Evolutionary conservation across 2,797 vertebrate species (phyloP).

Genomic region (Fringilla coelebs): DNA sequence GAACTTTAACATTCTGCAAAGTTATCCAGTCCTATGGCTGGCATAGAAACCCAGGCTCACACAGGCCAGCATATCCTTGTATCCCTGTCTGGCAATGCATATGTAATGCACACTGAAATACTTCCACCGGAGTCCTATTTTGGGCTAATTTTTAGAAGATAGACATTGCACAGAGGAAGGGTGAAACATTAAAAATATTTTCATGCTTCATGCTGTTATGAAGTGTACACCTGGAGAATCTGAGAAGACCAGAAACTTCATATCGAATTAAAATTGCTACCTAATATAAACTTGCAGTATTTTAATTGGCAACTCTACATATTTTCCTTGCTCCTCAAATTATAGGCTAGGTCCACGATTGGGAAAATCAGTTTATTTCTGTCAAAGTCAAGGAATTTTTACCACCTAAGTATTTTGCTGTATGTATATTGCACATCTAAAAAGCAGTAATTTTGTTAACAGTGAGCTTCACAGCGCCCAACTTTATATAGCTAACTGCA

Average conservation of each 20-base stretch:
- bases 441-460: not conserved
- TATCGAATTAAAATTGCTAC: not conserved
- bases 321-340: not conserved
- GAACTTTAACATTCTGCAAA: not conserved
- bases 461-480: not conserved
- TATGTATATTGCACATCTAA: not conserved
- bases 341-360: not conserved
- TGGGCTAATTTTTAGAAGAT: not conserved
- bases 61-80: not conserved
- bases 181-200: not conserved
- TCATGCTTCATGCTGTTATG: not conserved
- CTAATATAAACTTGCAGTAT: not conserved
- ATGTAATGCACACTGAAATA: not conserved
- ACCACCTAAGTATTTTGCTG: not conserved
- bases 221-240: not conserved
- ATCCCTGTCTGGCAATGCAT: not conserved
- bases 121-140: not conserved
- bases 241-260: not conserved
- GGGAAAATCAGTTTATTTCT: not conserved
- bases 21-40: not conserved
- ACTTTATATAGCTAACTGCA: not conserved
- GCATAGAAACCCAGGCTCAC: not conserved
- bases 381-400: not conserved
- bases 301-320: not conserved
- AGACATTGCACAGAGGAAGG: not conserved